Evolutionary conservation across 1,140 invertebrate species (phyloP).

Genomic region (Nephotettix cincticeps): DNA sequence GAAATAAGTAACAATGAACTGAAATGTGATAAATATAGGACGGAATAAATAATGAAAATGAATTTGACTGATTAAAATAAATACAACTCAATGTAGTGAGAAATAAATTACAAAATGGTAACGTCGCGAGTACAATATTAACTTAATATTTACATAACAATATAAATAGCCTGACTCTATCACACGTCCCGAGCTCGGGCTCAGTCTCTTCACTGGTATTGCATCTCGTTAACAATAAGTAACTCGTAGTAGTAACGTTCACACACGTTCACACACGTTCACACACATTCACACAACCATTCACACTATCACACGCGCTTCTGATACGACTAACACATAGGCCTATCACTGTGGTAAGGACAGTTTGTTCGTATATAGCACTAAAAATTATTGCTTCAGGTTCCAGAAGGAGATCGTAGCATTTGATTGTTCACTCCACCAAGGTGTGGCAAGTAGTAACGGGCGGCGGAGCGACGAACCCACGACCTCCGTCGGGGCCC

Average conservation of each 20-base stretch:
- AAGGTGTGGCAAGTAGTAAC: conserved; percentile 34
- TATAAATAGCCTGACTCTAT: not conserved
- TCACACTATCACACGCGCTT: conserved; percentile 3
- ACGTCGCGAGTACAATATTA: conserved; percentile 1
- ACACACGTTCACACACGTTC: not conserved
- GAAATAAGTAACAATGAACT: not conserved
- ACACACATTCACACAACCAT: not conserved
- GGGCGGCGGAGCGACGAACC: conserved; percentile 54
- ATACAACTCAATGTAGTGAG: not conserved
- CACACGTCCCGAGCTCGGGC: too few relatives aligned
- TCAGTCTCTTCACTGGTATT: too few relatives aligned
- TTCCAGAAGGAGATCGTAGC: not conserved
- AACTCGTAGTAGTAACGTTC: not conserved
- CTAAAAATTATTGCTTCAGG: conserved; percentile 1
- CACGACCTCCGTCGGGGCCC: conserved; percentile 80
- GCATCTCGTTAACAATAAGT: too few relatives aligned
- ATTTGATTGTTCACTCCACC: conserved; percentile 30
- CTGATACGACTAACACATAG: not conserved
- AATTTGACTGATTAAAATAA: not conserved
- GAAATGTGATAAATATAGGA: conserved; percentile 1
- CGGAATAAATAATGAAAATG: not conserved
- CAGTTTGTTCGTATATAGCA: conserved; percentile 15
- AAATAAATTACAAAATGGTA: conserved; percentile 13
- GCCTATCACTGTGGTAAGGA: not conserved
- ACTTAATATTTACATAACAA: conserved; percentile 1